Percentiles rank a stretch among this genome's conserved stretches.
phyloP scores from a whole-genome alignment of 64 coral and sea anemone species.

The Catalaphyllia jardinei region DNA sequence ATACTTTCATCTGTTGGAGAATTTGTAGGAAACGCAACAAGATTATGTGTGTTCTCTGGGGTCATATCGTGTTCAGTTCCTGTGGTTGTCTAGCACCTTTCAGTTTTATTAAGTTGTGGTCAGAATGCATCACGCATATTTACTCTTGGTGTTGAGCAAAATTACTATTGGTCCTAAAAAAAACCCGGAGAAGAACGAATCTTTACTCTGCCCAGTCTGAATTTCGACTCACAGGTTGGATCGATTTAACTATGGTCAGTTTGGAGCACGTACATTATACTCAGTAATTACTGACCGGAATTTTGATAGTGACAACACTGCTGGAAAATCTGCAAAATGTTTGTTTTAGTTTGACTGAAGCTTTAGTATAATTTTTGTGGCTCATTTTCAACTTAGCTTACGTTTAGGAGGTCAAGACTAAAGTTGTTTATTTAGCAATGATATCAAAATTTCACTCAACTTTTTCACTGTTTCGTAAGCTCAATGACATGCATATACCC shows the following conservation, averaged over 20 bases:
- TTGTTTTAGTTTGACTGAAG: neutral
- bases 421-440: slow-evolving; percentile 6
- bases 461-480: neutral
- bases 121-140: slow-evolving; percentile 17
- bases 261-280: neutral
- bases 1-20: neutral
- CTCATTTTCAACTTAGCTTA: neutral
- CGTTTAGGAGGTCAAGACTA: slow-evolving; percentile 2
- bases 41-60: neutral
- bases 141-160: neutral
- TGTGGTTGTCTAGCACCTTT: slow-evolving; percentile 28
- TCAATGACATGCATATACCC: neutral
- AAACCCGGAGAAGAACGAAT: neutral
- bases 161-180: neutral
- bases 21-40: neutral
- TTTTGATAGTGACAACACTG: neutral
- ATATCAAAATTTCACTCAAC: neutral
- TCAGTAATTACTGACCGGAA: neutral
- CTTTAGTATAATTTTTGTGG: neutral
- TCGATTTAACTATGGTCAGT: neutral
- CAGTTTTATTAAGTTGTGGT: neutral
- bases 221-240: neutral
- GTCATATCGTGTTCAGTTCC: neutral
- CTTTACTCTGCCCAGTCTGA: too few relatives aligned
- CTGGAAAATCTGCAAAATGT: neutral